Base-by-base conservation (phyloP, 2,888 invertebrate species). In the Philereme vetulata region DNA sequence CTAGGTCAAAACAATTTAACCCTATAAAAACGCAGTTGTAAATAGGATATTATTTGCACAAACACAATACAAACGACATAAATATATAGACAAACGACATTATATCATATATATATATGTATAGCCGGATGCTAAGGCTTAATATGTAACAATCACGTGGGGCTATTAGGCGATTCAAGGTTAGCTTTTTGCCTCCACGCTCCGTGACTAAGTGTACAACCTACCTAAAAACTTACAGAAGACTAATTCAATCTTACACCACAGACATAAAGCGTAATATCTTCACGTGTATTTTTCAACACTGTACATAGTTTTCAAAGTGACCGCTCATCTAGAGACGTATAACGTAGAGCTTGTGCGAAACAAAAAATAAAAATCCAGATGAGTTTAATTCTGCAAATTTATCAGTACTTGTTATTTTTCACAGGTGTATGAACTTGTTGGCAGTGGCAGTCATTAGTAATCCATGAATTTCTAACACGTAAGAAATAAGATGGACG, bases 101-200 rank as follows among this genome's bases (percentile, higher is more conserved):
- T n/a, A n/a, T n/a, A n/a, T n/a, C n/a, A n/a, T n/a, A n/a, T n/a
- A n/a, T n/a, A n/a, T n/a, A n/a, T n/a, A n/a, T n/a, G n/a, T 65
- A 72, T 71, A 80, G 71, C 76, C 78, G 77, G 80, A 78, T 74
- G 71, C 72, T 60, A 68, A 74, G 70, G 71, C 75, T 77, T 72
- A 78, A 83, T 81, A 78, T 82, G 81, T 84, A 84, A 80, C 80
- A 80, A 82, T 82, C 81, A 82, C 82, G 81, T 82, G 82, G 80
- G 72, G 75, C 72, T 78, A 82, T 84, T 81, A 82, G 82, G 72
- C 74, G 72, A 68, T 75, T 74, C 87, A 89, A 90, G 89, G 90
- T 74, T 82, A 78, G 70, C 77, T 89, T 90, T 89, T 90, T 90
- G 87, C 82, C 67, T 60, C 65, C 67, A 62, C 69, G 71, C 78